A percentile compares a stretch with the other conserved stretches of the same genome.
Conservation (phyloP, 1,140 invertebrate species). For the Saccostrea echinata region DNA sequence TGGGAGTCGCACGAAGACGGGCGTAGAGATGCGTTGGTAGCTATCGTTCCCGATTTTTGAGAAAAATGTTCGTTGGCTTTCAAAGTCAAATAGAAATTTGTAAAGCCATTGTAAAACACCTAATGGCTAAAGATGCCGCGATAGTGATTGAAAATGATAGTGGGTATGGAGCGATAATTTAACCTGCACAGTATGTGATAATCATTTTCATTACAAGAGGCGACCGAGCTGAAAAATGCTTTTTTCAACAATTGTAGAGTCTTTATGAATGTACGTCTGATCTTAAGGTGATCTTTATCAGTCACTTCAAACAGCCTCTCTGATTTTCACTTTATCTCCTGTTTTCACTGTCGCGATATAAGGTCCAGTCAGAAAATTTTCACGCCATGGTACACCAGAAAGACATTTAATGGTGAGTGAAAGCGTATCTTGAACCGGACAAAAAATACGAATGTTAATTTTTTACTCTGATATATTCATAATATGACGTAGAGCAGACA, state of each 20-base stretch:
- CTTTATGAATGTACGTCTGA: slow-evolving; percentile 10
- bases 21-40: background rate
- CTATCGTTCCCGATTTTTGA: background rate
- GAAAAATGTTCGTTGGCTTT: slow-evolving; percentile 4
- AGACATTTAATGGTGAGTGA: background rate
- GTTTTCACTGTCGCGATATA: background rate
- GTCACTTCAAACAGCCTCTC: slow-evolving; percentile 14
- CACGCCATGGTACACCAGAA: background rate
- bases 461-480: background rate
- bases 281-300: slow-evolving; percentile 4
- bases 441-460: slow-evolving; percentile 3
- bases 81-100: slow-evolving; percentile 2
- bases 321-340: background rate
- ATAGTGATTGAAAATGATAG: slow-evolving; percentile 25
- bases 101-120: slow-evolving; percentile 21
- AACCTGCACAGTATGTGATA: slow-evolving; percentile 19
- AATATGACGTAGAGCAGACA: background rate
- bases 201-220: slow-evolving; percentile 16
- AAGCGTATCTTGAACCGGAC: background rate
- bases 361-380: slow-evolving; percentile 1
- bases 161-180: background rate
- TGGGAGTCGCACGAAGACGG: background rate
- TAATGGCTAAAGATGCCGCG: slow-evolving; percentile 14
- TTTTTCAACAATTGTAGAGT: background rate
- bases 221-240: slow-evolving; percentile 29